Evolutionary conservation across 2,888 invertebrate species (phyloP).

Genomic region (Spilarctia lutea): DNA sequence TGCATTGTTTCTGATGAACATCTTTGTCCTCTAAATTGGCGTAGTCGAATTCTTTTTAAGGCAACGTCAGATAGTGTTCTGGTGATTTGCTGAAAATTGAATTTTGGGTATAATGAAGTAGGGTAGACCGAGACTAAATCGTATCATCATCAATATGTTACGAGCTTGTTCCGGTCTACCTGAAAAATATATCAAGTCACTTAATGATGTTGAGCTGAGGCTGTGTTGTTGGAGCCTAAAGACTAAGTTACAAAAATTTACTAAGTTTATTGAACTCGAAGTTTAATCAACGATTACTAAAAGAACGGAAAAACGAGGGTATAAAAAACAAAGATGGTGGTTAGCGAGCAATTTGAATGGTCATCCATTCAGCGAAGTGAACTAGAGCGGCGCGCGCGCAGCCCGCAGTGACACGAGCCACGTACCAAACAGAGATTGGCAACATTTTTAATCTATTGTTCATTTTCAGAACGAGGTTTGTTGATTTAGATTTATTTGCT

Average conservation of each 20-base stretch:
- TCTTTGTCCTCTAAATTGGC: constrained; percentile 80
- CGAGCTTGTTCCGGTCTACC: constrained; percentile 49
- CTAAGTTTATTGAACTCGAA: constrained; percentile 67
- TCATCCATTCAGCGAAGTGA: constrained; percentile 71
- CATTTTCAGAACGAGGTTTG: constrained; percentile 42
- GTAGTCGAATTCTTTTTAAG: constrained; percentile 62
- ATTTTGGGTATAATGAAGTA: constrained; percentile 69
- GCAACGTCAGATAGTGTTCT: constrained; percentile 64
- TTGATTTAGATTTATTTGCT: constrained; percentile 43
- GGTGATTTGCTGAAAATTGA: constrained; percentile 72
- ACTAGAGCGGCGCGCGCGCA: constrained; percentile 71
- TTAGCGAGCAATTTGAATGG: constrained; percentile 73
- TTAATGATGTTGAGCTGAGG: constrained; percentile 59
- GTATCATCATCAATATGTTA: constrained; percentile 63
- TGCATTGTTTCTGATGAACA: constrained; percentile 82
- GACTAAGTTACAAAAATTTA: constrained; percentile 22
- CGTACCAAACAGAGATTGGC: constrained; percentile 53
- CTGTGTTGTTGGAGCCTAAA: constrained; percentile 16
- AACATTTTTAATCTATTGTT: constrained; percentile 59
- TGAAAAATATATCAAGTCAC: constrained; percentile 46
- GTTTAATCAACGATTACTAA: constrained; percentile 69
- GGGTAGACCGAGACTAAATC: constrained; percentile 68
- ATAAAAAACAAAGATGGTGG: constrained; percentile 71
- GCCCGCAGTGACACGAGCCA: constrained; percentile 78
- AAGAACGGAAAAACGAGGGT: constrained; percentile 65